phyloP scores from a whole-genome alignment of 2,888 invertebrate genomes.

The Phortica okadai region DNA sequence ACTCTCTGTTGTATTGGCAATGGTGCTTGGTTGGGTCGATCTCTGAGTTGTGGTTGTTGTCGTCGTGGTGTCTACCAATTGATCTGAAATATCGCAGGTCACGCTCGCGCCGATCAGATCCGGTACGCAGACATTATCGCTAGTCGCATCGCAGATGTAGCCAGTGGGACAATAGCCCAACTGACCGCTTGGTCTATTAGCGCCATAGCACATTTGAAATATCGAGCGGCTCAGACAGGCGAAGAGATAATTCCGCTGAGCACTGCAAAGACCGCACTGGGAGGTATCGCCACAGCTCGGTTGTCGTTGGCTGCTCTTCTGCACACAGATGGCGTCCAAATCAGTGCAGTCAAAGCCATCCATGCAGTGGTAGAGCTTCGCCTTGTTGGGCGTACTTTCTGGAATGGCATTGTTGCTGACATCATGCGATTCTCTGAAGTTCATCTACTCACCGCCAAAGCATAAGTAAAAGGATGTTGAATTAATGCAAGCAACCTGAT shows the following conservation, averaged over 20 bases:
- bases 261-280: slow-evolving; percentile 70
- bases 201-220: slow-evolving; percentile 73
- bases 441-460: slow-evolving; percentile 61
- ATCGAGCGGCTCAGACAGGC: slow-evolving; percentile 67
- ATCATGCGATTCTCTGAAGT: neutral
- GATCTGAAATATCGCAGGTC: slow-evolving; percentile 66
- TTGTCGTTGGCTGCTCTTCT: slow-evolving; percentile 57
- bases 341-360: slow-evolving; percentile 69
- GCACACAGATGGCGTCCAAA: slow-evolving; percentile 66
- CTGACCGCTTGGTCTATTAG: slow-evolving; percentile 60
- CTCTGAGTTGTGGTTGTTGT: neutral
- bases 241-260: slow-evolving; percentile 68
- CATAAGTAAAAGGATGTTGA: slow-evolving; percentile 71
- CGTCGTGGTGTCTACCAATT: slow-evolving; percentile 42
- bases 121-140: slow-evolving; percentile 62
- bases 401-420: neutral
- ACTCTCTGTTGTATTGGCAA: neutral
- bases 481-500: slow-evolving; percentile 71
- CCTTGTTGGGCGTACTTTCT: slow-evolving; percentile 62
- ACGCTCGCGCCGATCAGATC: slow-evolving; percentile 36
- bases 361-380: slow-evolving; percentile 63
- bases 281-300: slow-evolving; percentile 72
- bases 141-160: slow-evolving; percentile 64
- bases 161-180: slow-evolving; percentile 65
- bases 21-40: neutral